Evolutionary conservation across 2,797 vertebrate species (phyloP).

Genomic region (Graptemys geographica): DNA sequence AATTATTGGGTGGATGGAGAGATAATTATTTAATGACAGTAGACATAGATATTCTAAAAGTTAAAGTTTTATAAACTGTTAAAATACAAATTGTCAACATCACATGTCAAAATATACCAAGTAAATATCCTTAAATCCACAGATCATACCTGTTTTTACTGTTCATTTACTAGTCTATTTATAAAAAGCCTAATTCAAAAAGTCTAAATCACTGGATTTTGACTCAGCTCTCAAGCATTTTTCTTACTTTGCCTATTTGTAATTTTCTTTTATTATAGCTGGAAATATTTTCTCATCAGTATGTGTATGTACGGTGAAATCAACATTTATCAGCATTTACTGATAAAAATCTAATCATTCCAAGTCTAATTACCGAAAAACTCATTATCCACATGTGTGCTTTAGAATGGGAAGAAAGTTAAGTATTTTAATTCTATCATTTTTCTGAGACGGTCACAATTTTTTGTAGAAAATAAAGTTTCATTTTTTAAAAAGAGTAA

Average conservation of each 20-base stretch:
- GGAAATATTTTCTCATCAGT: neutral
- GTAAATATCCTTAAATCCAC: neutral
- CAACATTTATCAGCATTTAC: neutral
- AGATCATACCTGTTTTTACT: neutral
- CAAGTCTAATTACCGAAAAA: conserved; percentile 1
- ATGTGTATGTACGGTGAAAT: neutral
- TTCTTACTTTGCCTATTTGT: neutral
- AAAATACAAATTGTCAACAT: neutral
- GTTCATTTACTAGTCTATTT: neutral
- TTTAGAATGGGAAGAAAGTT: conserved; percentile 31
- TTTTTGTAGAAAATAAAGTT: neutral
- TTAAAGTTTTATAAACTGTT: neutral
- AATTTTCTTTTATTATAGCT: neutral
- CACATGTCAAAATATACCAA: neutral
- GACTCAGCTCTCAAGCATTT: neutral
- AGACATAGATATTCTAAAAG: neutral
- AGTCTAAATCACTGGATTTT: neutral
- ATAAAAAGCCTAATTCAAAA: neutral
- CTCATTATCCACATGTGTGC: conserved; percentile 31
- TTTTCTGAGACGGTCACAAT: neutral
- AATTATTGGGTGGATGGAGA: neutral
- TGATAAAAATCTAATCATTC: neutral
- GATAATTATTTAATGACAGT: neutral
- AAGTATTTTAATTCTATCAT: neutral
- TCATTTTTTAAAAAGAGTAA: neutral